Evolutionary conservation across 2,797 vertebrate genomes (phyloP).

Genomic region (Myotis daubentonii): DNA sequence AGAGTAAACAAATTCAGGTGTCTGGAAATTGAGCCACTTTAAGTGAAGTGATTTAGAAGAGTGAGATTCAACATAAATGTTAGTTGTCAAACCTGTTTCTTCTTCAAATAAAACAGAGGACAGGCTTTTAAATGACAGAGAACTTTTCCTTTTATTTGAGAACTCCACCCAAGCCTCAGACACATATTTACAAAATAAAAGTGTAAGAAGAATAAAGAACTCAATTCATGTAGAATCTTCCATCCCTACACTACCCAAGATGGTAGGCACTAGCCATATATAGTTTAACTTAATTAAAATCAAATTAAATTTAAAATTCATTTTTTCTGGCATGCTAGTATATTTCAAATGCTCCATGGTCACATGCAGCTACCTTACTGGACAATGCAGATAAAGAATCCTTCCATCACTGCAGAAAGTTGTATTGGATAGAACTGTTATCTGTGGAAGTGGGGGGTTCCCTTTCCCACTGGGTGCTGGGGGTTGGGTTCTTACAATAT

Average conservation of each 20-base stretch:
- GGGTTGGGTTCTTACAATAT: neutral
- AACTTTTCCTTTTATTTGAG: neutral
- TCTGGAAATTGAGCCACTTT: neutral
- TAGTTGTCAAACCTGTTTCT: neutral
- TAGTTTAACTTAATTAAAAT: neutral
- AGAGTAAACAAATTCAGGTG: neutral
- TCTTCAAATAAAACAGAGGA: neutral
- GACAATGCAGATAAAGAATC: neutral
- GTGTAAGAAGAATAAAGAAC: constrained; percentile 10
- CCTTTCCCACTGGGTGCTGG: neutral
- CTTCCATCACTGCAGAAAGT: neutral
- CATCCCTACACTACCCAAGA: neutral
- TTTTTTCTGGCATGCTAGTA: neutral
- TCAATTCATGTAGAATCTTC: neutral
- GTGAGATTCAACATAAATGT: neutral
- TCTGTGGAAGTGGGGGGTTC: neutral
- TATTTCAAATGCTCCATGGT: neutral
- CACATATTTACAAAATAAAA: neutral
- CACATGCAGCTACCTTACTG: neutral
- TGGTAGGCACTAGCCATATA: neutral
- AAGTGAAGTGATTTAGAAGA: neutral
- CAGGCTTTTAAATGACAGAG: neutral
- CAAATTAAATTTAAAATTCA: neutral
- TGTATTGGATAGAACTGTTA: neutral
- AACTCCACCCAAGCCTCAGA: neutral